Evolutionary conservation across 2,113 vertebrate species (phyloP).

Genomic region (Chitala chitala): DNA sequence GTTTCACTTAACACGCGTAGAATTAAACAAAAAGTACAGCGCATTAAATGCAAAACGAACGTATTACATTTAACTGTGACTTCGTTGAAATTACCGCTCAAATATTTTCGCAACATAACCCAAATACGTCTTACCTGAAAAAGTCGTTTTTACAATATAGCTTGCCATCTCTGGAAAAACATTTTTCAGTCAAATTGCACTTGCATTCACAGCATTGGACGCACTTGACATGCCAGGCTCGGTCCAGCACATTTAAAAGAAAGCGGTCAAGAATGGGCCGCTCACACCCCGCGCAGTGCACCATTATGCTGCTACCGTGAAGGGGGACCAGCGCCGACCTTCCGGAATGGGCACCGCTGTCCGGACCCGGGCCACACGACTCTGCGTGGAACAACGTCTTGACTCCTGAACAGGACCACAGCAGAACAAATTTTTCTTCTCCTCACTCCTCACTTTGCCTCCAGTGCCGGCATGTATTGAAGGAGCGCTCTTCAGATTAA

Average conservation of each 20-base stretch:
- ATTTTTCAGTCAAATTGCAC: constrained; percentile 91
- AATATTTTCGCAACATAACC: background rate
- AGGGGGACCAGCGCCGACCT: constrained; percentile 58
- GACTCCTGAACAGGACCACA: constrained; percentile 43
- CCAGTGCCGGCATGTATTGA: constrained; percentile 22
- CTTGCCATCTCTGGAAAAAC: constrained; percentile 93
- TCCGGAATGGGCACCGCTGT: constrained; percentile 55
- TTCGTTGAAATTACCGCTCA: background rate
- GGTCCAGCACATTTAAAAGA: constrained; percentile 89
- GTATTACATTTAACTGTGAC: background rate
- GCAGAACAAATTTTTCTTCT: constrained; percentile 37
- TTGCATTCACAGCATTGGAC: constrained; percentile 95
- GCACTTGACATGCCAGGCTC: constrained; percentile 94
- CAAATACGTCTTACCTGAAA: constrained; percentile 78
- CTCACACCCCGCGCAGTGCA: constrained; percentile 94
- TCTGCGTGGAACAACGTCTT: constrained; percentile 66
- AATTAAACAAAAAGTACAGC: too few species aligned
- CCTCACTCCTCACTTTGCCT: constrained; percentile 37
- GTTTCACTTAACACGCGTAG: too few species aligned
- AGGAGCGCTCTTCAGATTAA: constrained; percentile 30
- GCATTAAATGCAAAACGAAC: background rate
- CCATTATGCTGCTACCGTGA: constrained; percentile 82
- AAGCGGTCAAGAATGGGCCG: constrained; percentile 93
- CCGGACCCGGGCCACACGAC: constrained; percentile 54
- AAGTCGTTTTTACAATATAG: constrained; percentile 97